These are phyloP conservation scores for Scytalopus superciliaris DNA, from an alignment of 2,113 vertebrate genomes.

Conservation along the genomic window DNA sequence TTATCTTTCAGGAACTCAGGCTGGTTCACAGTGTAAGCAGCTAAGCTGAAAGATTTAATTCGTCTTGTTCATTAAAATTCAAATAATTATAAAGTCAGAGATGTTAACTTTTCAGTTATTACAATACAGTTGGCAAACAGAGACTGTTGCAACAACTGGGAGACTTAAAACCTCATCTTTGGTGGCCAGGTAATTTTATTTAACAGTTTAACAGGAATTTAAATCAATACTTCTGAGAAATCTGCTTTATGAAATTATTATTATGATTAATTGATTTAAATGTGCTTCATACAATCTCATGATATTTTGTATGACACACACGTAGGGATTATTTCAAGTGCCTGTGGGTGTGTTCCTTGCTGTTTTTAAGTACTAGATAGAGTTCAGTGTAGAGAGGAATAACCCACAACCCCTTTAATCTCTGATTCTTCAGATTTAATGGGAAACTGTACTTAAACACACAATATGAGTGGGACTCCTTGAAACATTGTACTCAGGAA, in stretches of 20 bases:
- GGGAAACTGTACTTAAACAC: background rate
- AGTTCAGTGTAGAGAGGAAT: background rate
- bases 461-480: background rate
- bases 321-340: background rate
- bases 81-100: conserved; percentile 60
- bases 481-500: background rate
- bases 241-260: conserved; percentile 30
- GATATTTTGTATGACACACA: conserved; percentile 6
- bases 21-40: conserved; percentile 17
- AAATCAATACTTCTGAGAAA: conserved; percentile 26
- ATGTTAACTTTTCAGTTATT: conserved; percentile 58
- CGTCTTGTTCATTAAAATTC: conserved; percentile 59
- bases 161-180: conserved; percentile 56
- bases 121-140: conserved; percentile 39
- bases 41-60: conserved; percentile 67
- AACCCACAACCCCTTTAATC: background rate
- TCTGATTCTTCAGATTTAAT: background rate
- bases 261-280: conserved; percentile 44
- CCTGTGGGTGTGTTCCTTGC: background rate
- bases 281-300: background rate
- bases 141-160: conserved; percentile 35
- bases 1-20: conserved; percentile 46
- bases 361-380: background rate
- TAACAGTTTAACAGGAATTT: conserved; percentile 33
- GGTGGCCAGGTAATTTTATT: conserved; percentile 55